phyloP scores from a whole-genome alignment of 2,113 vertebrate genomes.

The Larimichthys polyactis region DNA sequence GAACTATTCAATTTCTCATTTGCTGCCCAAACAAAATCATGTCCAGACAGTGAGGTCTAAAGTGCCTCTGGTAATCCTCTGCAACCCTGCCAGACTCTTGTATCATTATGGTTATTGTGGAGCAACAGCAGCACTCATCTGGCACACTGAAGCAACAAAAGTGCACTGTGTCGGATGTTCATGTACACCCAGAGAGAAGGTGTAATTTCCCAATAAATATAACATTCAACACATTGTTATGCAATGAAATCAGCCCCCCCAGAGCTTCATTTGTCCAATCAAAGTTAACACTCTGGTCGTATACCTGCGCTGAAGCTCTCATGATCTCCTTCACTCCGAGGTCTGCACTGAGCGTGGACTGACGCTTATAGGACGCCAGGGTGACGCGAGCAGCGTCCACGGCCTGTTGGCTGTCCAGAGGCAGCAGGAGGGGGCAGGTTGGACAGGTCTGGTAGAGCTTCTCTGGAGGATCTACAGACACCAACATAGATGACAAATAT shows the following conservation, averaged over 20 bases:
- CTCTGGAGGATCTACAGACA: constrained; percentile 79
- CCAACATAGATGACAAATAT: not conserved
- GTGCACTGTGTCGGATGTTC: constrained; percentile 14
- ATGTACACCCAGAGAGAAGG: constrained; percentile 25
- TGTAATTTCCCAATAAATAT: constrained; percentile 26
- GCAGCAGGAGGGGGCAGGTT: constrained; percentile 80
- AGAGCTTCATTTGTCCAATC: not conserved
- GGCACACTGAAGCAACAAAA: constrained; percentile 20
- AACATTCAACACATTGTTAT: constrained; percentile 4
- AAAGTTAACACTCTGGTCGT: constrained; percentile 1
- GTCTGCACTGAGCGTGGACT: constrained; percentile 74
- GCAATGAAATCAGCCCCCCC: constrained; percentile 21
- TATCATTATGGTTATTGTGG: constrained; percentile 36
- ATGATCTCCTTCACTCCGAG: constrained; percentile 81
- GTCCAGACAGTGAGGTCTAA: constrained; percentile 1
- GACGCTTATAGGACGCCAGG: constrained; percentile 78
- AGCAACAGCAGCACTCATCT: constrained; percentile 33
- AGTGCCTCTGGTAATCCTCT: constrained; percentile 29
- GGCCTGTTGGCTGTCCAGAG: constrained; percentile 77
- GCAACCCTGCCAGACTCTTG: constrained; percentile 12
- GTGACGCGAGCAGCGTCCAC: constrained; percentile 63
- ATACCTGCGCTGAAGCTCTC: constrained; percentile 77
- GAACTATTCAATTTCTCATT: constrained; percentile 18
- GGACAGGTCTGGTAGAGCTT: constrained; percentile 85
- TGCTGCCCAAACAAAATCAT: constrained; percentile 25